Conservation (phyloP, 2,888 invertebrate species). For the Ophion ventricosus region DNA sequence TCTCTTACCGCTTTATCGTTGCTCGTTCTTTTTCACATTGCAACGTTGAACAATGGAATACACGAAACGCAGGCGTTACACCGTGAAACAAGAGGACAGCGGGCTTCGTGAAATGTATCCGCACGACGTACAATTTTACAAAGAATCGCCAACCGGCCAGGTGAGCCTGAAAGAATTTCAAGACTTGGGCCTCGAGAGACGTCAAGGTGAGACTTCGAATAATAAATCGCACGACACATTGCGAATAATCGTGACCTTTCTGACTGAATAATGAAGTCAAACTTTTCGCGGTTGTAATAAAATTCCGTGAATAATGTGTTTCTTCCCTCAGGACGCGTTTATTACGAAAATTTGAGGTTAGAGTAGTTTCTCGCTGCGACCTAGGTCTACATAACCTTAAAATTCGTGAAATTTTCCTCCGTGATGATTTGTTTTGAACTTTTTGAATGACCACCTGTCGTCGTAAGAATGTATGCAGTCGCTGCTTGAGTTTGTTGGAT, state of each 20-base stretch:
- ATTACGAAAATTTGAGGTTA: conserved; percentile 1
- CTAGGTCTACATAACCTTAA: not conserved
- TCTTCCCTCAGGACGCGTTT: too few species aligned
- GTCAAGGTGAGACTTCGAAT: conserved; percentile 84
- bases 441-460: too few species aligned
- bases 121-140: conserved; percentile 92
- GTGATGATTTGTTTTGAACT: too few species aligned
- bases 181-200: conserved; percentile 92
- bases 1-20: not conserved
- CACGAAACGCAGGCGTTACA: conserved; percentile 55
- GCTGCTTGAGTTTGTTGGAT: too few species aligned
- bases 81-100: conserved; percentile 62
- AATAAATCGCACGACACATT: not conserved
- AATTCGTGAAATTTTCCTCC: not conserved
- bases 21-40: not conserved
- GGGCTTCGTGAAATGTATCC: conserved; percentile 83
- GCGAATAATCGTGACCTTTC: not conserved
- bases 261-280: not conserved
- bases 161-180: conserved; percentile 94
- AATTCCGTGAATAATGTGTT: too few species aligned
- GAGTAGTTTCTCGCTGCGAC: not conserved
- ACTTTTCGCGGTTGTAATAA: not conserved
- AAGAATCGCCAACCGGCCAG: conserved; percentile 89
- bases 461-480: too few species aligned
- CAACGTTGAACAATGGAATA: conserved; percentile 59